Evolutionary conservation across 2,888 invertebrate genomes (phyloP), one percentile per base, ranked within the genome.

Genomic region (Gastracanthus pulcherrimus): DNA sequence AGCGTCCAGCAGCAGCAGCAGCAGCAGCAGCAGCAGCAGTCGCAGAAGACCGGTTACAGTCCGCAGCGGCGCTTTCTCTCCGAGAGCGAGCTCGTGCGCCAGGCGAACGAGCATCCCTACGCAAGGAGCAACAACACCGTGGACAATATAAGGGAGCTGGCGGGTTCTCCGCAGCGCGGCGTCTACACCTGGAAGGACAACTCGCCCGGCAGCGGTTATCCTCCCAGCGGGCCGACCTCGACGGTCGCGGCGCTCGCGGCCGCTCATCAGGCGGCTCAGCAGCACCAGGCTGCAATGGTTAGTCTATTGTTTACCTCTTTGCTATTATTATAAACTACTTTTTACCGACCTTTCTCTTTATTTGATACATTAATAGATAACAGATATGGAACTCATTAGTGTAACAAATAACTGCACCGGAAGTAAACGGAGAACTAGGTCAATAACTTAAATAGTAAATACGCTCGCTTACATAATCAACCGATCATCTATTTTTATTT

Each of bases 91-190:
- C 86, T 90, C 26, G 88, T 90, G 19, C 90, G 91, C 5, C 90
- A 90, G 81, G 88, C 87, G 41, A 88, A 87, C 72, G 81, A 83
- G 60, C 93, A 95, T 82, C 93, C 94, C 2, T 95, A 95, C 88
- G 93, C 95, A 1, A 93, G 95, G 82, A 94, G 94, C 84, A 96
- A 95, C 92, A 96, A 95, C 91, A 96, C 96, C 76, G 96, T 96
- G 84, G 97, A 96, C 92, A 97, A 97, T 92, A 97, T 97, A 88
- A 94, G 97, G 84, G 97, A 97, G 91, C 93, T 97, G 88, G 97
- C 97, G 62, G 96, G 97, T 66, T 96, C 96, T 71, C 97, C 97
- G 70, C 97, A 97, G 91, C 94, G 97, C 84, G 95, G 95, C 84
- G 94, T 95, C 74, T 96, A 96, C 90, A 95, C 95, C 93, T 96